A percentile compares a stretch with the other conserved stretches of the same genome.
Evolutionary conservation across 2,113 vertebrate species (phyloP).

Genomic region (Hippocampus mohnikei): DNA sequence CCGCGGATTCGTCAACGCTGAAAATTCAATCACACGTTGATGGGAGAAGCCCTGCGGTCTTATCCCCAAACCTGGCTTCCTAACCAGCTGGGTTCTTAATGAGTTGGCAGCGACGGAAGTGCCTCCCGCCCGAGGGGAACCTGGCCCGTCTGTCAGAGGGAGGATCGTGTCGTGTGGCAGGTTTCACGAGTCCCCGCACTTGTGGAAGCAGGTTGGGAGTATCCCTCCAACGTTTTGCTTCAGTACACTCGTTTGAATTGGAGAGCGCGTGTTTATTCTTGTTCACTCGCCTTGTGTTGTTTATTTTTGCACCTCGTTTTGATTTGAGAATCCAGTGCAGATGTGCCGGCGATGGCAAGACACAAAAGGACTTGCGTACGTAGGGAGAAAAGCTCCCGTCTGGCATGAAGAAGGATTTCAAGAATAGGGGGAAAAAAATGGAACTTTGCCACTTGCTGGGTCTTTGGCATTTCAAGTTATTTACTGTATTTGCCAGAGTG

Average conservation of each 20-base stretch:
- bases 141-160: constrained; percentile 53
- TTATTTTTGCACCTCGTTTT: constrained; percentile 1
- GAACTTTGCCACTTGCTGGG: no score
- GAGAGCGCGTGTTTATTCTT: neutral
- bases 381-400: constrained; percentile 60
- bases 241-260: constrained; percentile 18
- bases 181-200: constrained; percentile 27
- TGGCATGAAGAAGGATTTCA: constrained; percentile 37
- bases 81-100: constrained; percentile 67
- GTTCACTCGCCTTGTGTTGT: constrained; percentile 6
- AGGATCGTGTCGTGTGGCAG: constrained; percentile 37
- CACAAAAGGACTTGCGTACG: constrained; percentile 49
- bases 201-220: constrained; percentile 20
- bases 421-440: neutral
- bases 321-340: constrained; percentile 58
- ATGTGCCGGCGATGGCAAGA: constrained; percentile 59
- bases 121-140: constrained; percentile 33
- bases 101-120: constrained; percentile 60
- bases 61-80: constrained; percentile 26
- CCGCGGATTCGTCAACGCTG: constrained; percentile 15
- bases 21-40: constrained; percentile 38
- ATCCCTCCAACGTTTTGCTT: constrained; percentile 25
- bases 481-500: no score
- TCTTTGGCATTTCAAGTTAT: no score
- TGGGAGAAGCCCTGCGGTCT: constrained; percentile 40